Conservation (phyloP, 30 jellyfish, hydroid and myxozoan species). For the Clytia hemisphaerica region DNA sequence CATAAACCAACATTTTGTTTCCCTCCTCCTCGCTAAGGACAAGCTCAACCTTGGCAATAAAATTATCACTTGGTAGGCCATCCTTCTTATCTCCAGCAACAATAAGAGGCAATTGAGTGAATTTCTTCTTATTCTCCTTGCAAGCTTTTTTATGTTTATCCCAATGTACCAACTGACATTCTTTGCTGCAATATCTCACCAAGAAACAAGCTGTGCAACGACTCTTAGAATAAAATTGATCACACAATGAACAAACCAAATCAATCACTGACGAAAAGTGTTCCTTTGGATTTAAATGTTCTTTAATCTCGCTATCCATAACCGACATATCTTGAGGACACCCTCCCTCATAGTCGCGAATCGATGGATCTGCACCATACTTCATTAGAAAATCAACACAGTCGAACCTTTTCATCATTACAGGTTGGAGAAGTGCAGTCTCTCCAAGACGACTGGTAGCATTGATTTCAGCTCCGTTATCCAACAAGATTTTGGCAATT, state of each 20-base stretch:
- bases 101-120: no score
- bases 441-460: slow-evolving; percentile 5
- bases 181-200: background rate
- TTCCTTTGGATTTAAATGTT: no score
- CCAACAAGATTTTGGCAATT: background rate
- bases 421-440: background rate
- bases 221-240: no score
- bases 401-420: background rate
- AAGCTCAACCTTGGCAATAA: no score
- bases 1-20: no score
- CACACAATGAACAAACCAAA: no score
- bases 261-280: no score
- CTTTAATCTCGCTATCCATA: background rate
- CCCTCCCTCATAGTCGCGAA: slow-evolving; percentile 10
- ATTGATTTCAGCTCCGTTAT: slow-evolving; percentile 8
- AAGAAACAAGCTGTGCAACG: slow-evolving; percentile 2
- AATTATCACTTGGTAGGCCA: no score
- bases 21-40: no score
- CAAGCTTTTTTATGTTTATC: slow-evolving; percentile 7
- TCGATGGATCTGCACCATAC: slow-evolving; percentile 14
- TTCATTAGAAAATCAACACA: background rate
- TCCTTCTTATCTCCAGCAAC: no score
- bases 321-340: background rate
- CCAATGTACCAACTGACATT: slow-evolving; percentile 14
- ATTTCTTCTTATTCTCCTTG: background rate